A percentile compares a stretch with the other conserved stretches of the same genome.
phyloP scores from a whole-genome alignment of 2,888 invertebrate genomes.

The Lobophora halterata region DNA sequence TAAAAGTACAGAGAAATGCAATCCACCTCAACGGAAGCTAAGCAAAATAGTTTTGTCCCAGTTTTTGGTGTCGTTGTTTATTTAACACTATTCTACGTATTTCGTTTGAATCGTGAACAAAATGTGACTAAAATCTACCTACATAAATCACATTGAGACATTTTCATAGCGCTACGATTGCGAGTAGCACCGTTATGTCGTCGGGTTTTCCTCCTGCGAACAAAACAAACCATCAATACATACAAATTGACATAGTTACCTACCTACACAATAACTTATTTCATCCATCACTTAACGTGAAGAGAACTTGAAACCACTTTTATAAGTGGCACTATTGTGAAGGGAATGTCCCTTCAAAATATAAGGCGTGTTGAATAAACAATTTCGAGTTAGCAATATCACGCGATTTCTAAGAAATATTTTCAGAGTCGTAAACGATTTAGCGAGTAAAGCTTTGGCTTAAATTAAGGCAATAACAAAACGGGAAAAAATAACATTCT shows the following conservation, averaged over 20 bases:
- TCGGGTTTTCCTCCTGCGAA: constrained; percentile 97
- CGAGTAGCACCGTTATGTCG: constrained; percentile 98
- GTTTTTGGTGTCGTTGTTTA: constrained; percentile 67
- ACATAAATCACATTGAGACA: constrained; percentile 62
- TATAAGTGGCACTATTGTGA: too few relatives aligned
- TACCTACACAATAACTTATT: constrained; percentile 1
- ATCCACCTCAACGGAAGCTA: constrained; percentile 9
- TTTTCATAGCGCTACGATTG: constrained; percentile 91
- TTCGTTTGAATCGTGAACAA: constrained; percentile 52
- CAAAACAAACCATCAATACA: constrained; percentile 39
- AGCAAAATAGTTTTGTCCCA: constrained; percentile 26
- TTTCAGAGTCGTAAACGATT: too few relatives aligned
- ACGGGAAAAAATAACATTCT: too few relatives aligned
- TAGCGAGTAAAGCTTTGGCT: too few relatives aligned
- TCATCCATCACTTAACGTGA: too few relatives aligned
- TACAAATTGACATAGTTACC: neutral
- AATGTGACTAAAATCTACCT: constrained; percentile 55
- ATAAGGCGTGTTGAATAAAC: too few relatives aligned
- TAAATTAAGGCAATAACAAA: too few relatives aligned
- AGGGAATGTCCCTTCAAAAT: too few relatives aligned
- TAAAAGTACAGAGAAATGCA: too few relatives aligned
- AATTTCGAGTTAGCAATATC: too few relatives aligned
- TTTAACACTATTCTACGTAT: constrained; percentile 56
- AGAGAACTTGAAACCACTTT: too few relatives aligned
- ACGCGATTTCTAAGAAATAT: too few relatives aligned